Base-by-base conservation (phyloP, 2,888 invertebrate genomes). In the Ganaspis brasiliensis region DNA sequence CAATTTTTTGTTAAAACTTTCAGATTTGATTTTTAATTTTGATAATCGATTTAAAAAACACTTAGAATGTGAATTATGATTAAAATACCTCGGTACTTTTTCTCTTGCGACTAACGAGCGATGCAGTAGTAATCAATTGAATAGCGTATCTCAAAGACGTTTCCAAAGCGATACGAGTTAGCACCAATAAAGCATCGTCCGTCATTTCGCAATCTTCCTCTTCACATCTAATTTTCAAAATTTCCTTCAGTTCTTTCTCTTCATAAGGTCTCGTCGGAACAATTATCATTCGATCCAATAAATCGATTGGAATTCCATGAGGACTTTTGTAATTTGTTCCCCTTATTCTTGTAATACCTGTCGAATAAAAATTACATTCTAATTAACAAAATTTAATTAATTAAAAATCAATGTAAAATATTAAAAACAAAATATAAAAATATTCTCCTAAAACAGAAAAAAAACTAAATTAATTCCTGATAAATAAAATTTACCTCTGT, bases 171-270 rank as follows among this genome's bases (percentile, higher is more conserved):
- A 99, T 98, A 73, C 97, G 94, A 0, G 99, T 98, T 52, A 99
- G 93, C 9, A 99, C 97, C 0, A 96, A 95, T 74, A 99, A 89
- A 0, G 98, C 99, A 90, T 98, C 98, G 1, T 95, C 95, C 0
- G 96, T 95, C 95, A 99, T 96, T 87, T 98, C 97, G 83, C 98
- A 98, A 91, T 99, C 99, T 89, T 99, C 99, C 88, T 99, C 99
- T 89, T 99, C 98, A 90, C 98, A 98, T 79, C 98, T 96, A 79
- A 98, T 98, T 88, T 97, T 97, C 0, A 99, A 93, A 82, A 99
- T 99, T 92, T 98, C 97, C 83, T 95, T 95, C 14, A 98, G 93
- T 88, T 99, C 99, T 81, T 96, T 95, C 77, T 97, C 97, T 0
- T 95, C 93, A 87, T 99, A 99, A 0, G 98, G 96, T 35, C 94